phyloP scores from a whole-genome alignment of 2,797 vertebrate genomes.

The Babyrousa celebensis region DNA sequence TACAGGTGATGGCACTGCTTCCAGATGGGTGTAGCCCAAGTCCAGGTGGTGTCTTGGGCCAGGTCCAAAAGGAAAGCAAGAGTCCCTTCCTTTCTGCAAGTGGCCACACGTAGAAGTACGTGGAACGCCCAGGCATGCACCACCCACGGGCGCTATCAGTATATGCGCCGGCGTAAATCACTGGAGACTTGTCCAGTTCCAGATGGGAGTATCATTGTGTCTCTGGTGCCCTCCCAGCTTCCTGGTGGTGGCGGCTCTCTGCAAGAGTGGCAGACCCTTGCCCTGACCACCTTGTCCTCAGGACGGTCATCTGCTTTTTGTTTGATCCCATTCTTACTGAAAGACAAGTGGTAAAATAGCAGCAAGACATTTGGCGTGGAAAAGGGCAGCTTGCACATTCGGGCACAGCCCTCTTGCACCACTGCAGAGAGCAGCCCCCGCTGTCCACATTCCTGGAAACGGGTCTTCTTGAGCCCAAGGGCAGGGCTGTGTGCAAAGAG shows the following conservation, averaged over 20 bases:
- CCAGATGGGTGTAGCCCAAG: background rate
- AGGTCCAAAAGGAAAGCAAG: slow-evolving; percentile 16
- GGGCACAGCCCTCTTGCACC: background rate
- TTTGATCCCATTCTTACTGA: background rate
- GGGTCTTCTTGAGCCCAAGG: slow-evolving; percentile 1
- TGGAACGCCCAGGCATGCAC: background rate
- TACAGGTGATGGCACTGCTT: background rate
- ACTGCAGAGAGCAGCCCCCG: background rate
- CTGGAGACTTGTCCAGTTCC: background rate
- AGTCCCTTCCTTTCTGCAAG: slow-evolving; percentile 47
- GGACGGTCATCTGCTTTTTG: background rate
- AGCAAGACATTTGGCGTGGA: background rate
- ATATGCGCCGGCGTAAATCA: background rate
- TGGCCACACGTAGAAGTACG: background rate
- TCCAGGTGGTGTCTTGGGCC: slow-evolving; percentile 8
- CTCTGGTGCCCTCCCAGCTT: background rate
- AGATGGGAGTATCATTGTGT: background rate
- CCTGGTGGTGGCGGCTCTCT: background rate
- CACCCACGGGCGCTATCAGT: background rate
- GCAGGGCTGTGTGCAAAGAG: background rate
- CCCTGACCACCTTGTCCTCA: background rate
- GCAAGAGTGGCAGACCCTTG: background rate
- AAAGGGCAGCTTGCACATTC: background rate
- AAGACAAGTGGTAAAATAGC: slow-evolving; percentile 47
- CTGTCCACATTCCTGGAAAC: background rate